Evolutionary conservation across 23 tunicate species (phyloP), one percentile per base, ranked within the genome.

Genomic region (Styela clava): DNA sequence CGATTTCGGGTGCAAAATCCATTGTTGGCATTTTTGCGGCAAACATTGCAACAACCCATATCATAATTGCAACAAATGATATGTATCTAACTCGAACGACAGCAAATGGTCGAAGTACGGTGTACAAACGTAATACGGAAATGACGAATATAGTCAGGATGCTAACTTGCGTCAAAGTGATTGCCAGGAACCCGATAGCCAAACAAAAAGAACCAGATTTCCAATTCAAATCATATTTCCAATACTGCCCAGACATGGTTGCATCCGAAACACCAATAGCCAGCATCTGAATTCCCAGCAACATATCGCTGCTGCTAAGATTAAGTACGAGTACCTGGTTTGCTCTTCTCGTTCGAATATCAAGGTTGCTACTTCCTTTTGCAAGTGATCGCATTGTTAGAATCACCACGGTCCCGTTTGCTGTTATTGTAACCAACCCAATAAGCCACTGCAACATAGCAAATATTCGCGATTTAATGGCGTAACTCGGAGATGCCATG

Each of bases 151-250:
- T 33, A 0, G 52, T 76, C 52, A 76, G 27, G 31, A 52, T 56
- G 24, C 63, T 76, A 24, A 76, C 65, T 28, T 44, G 33, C 32
- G 32, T 76, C n/a, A 52, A 24, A 20, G 65, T 24, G n/a, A 36
- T 26, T 21, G 52, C 52, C n/a, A 52, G 65, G 25, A 52, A 44
- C 16, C 62, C 32, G 29, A 44, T 20, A 23, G 37, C 1, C 12
- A 44, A 27, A 2, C 81, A 76, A 33, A 52, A 33, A 35, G 33
- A 25, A 1, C 52, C 26, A 19, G 52, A 25, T 0, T 29, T 25
- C 81, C 81, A 76, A 18, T 76, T 27, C 19, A 20, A 1, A 24
- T 36, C 52, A 24, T 33, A 36, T 52, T 76, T 36, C 81, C 81
- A 76, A 52, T 76, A 76, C 0, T 27, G 16, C 12, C 65, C 65